Base-by-base conservation (phyloP, 1,140 invertebrate genomes). In the Wasmannia auropunctata region DNA sequence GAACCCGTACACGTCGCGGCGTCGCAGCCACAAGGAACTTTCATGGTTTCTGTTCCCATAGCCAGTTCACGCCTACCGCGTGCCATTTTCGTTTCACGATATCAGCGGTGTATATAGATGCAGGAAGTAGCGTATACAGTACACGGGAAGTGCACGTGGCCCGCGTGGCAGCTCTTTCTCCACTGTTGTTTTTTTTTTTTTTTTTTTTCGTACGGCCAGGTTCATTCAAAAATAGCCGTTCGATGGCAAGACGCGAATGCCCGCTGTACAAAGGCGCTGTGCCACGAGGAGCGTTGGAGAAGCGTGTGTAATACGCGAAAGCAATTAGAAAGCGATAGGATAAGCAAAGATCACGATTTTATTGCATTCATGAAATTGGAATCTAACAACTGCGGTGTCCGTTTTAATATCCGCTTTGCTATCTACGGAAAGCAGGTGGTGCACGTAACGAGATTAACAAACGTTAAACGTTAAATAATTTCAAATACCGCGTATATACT, bases 1-100 rank as follows among this genome's bases (percentile, higher is more conserved):
- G 72, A 54, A 72, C 7, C 51, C 34, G 43, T 40, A 72, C n/a
- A 34, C 65, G 43, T 19, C 40, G n/a, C n/a, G 3, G 37, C 28
- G n/a, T 22, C 40, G 10, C 49, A 37, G 19, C 31, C 22, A 10
- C 40, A 34, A 43, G 56, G 79, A 90, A 93, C 92, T 92, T 92
- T 40, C 83, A 90, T 91, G 90, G 90, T 92, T 93, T 93, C 90
- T 87, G 87, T 93, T 93, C 92, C 91, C 92, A 93, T 91, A 90
- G 76, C 46, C 56, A 80, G 40, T 56, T 77, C 58, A 86, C 62
- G 74, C 28, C 69, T 69, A 49, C 54, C 25, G 43, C 58, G 8
- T 37, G 40, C 67, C 87, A 51, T 72, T 81, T 79, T 69, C 65
- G 63, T 80, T 72, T 25, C 62, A 40, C 60, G 60, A 40, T 49